Conservation (phyloP, 2,113 vertebrate species). For the Asarcornis scutulata region DNA sequence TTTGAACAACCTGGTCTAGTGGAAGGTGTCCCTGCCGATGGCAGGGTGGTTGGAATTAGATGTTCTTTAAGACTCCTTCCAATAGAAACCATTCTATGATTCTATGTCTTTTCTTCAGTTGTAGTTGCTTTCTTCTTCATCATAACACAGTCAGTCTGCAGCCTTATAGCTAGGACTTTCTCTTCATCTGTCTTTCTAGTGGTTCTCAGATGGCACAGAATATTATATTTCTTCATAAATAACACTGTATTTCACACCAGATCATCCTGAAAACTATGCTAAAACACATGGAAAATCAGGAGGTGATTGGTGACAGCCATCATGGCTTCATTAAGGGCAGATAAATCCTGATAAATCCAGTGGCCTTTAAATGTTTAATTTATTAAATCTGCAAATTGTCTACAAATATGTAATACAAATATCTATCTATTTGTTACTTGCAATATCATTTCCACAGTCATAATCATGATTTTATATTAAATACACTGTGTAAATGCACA, state of each 20-base stretch:
- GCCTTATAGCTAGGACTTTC: background rate
- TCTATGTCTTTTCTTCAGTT: background rate
- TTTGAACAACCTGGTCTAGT: too few relatives aligned
- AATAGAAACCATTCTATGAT: too few relatives aligned
- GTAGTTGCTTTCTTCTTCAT: background rate
- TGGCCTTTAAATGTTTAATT: background rate
- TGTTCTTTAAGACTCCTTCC: too few relatives aligned
- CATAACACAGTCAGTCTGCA: background rate
- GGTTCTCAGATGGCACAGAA: background rate
- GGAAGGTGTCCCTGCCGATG: too few relatives aligned
- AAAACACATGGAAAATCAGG: too few relatives aligned
- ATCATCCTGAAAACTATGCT: too few relatives aligned
- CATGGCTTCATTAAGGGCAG: too few relatives aligned
- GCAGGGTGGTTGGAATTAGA: too few relatives aligned
- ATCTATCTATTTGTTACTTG: background rate
- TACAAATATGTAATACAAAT: background rate
- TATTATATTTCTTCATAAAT: background rate
- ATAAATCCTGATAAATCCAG: too few relatives aligned
- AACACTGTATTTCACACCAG: background rate
- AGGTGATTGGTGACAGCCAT: too few relatives aligned
- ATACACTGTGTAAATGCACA: background rate
- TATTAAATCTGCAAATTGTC: conserved; percentile 3
- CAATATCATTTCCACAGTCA: background rate
- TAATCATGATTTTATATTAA: background rate
- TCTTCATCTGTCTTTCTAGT: conserved; percentile 12